phyloP scores from a whole-genome alignment of 2,888 invertebrate species.

The Himalopsyche japonica region DNA sequence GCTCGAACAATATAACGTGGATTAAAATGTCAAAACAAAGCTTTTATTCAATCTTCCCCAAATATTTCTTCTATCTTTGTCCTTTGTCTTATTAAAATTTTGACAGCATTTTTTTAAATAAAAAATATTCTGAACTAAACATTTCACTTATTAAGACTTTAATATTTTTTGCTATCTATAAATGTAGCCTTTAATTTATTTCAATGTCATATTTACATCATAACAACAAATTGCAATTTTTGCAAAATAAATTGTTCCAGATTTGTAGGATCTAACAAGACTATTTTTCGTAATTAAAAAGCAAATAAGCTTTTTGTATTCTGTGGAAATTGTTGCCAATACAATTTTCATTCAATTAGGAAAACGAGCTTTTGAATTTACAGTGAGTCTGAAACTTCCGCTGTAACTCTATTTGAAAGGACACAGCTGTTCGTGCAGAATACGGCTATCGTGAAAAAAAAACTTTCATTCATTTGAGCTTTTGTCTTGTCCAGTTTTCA shows the following conservation, averaged over 20 bases:
- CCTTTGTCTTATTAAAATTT: no score
- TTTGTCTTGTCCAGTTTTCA: neutral
- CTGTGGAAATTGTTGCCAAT: neutral
- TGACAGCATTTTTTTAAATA: no score
- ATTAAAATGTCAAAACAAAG: neutral
- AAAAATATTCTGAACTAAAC: no score
- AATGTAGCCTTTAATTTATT: no score
- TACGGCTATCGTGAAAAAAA: neutral
- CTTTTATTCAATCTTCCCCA: neutral
- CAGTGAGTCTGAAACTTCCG: neutral
- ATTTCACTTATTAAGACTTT: no score
- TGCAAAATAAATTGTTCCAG: neutral
- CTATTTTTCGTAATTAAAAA: neutral
- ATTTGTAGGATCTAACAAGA: neutral
- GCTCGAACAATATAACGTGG: neutral
- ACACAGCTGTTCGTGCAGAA: neutral
- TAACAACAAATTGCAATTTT: no score
- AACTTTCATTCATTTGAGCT: neutral
- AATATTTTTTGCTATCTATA: no score
- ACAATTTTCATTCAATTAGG: neutral
- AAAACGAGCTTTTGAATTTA: neutral
- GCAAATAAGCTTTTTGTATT: neutral
- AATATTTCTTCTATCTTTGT: neutral
- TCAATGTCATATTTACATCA: no score
- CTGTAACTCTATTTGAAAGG: neutral